These are phyloP conservation scores for Lasioglossum figueresi DNA, from an alignment of 2,888 invertebrate species.

Conservation along the genomic window DNA sequence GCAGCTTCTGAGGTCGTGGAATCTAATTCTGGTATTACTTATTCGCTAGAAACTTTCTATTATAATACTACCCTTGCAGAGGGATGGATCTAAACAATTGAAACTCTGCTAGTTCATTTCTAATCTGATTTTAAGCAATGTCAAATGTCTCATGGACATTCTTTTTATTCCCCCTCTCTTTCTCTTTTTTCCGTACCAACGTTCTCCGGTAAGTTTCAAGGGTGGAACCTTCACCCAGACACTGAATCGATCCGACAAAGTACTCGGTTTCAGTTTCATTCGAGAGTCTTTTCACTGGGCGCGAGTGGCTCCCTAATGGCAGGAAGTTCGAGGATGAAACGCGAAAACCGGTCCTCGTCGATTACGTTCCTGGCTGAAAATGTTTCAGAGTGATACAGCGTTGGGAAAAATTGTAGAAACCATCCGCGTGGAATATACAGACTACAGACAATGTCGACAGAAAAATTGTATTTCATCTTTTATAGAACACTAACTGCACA, in stretches of 20 bases:
- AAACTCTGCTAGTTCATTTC: neutral
- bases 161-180: neutral
- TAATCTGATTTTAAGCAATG: too few relatives aligned
- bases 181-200: neutral
- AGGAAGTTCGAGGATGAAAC: neutral
- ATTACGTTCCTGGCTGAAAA: neutral
- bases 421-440: neutral
- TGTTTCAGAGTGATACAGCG: neutral
- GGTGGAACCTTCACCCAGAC: conserved; percentile 37
- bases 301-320: neutral
- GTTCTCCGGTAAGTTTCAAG: conserved; percentile 13
- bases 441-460: neutral
- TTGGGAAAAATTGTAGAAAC: neutral
- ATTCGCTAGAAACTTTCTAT: neutral
- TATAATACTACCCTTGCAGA: neutral
- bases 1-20: too few relatives aligned
- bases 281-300: neutral
- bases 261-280: conserved; percentile 4
- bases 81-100: neutral
- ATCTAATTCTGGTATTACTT: too few relatives aligned
- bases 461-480: neutral
- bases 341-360: neutral
- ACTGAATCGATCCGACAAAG: conserved; percentile 33
- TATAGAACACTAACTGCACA: too few relatives aligned
- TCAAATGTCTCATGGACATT: neutral